These are phyloP conservation scores for Acanthurus lineatus DNA, from an alignment of 2,797 vertebrate species.

Conservation along the genomic window DNA sequence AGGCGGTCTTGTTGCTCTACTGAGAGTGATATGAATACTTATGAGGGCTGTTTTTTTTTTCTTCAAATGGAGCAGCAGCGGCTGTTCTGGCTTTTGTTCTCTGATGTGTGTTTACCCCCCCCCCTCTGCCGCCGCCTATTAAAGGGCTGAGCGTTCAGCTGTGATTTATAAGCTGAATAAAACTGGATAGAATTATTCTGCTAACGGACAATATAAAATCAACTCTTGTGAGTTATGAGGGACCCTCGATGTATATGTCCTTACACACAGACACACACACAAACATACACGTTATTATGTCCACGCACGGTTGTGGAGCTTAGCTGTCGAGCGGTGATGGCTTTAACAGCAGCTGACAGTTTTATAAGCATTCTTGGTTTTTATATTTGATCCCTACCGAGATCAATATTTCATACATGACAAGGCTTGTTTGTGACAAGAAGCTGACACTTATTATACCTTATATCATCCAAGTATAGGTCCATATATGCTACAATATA, in stretches of 20 bases:
- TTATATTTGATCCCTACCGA: slow-evolving; percentile 52
- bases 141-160: slow-evolving; percentile 51
- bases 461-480: slow-evolving; percentile 56
- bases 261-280: slow-evolving; percentile 37
- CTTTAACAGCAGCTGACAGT: slow-evolving; percentile 63
- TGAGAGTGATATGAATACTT: slow-evolving; percentile 72
- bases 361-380: slow-evolving; percentile 66
- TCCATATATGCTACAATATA: slow-evolving; percentile 64
- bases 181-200: slow-evolving; percentile 63
- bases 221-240: slow-evolving; percentile 50
- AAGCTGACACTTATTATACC: slow-evolving; percentile 57
- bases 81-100: slow-evolving; percentile 73
- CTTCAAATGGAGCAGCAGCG: slow-evolving; percentile 24
- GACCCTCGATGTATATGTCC: slow-evolving; percentile 25
- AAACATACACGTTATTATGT: slow-evolving; percentile 20
- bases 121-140: slow-evolving; percentile 33
- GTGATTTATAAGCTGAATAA: slow-evolving; percentile 71
- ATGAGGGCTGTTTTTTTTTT: slow-evolving; percentile 40
- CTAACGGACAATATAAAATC: slow-evolving; percentile 55
- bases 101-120: slow-evolving; percentile 48
- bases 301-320: slow-evolving; percentile 11
- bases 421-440: slow-evolving; percentile 70
- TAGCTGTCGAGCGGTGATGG: slow-evolving; percentile 36
- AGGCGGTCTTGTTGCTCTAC: slow-evolving; percentile 49
- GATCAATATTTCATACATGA: slow-evolving; percentile 65